Conservation (phyloP, 2,888 invertebrate genomes). For the Lycaena phlaeas region DNA sequence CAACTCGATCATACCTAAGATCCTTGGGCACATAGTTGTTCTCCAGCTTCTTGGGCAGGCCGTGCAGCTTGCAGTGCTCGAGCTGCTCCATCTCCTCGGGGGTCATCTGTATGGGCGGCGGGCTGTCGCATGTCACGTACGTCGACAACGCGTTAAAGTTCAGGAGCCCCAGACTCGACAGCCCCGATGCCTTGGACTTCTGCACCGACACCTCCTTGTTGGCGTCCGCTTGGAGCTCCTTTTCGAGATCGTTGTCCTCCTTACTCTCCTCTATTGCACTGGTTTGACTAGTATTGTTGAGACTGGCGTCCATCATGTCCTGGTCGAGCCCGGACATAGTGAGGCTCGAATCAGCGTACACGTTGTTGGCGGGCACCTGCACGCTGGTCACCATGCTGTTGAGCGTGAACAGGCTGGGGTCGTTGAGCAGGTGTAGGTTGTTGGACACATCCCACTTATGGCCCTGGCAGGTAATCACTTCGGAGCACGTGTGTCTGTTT, state of each 20-base stretch:
- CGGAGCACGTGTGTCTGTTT: slow-evolving; percentile 72
- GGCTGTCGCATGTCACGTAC: slow-evolving; percentile 85
- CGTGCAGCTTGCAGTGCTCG: slow-evolving; percentile 79
- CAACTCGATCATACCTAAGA: slow-evolving; percentile 41
- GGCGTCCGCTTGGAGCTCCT: slow-evolving; percentile 54
- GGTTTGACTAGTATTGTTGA: slow-evolving; percentile 29
- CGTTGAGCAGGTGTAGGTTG: slow-evolving; percentile 71
- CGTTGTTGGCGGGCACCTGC: slow-evolving; percentile 47
- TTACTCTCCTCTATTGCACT: slow-evolving; percentile 37
- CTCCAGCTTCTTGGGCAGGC: slow-evolving; percentile 79
- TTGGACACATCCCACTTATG: slow-evolving; percentile 79
- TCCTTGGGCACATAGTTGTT: slow-evolving; percentile 80
- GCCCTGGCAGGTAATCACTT: slow-evolving; percentile 75
- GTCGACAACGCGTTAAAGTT: slow-evolving; percentile 72
- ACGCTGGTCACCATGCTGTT: slow-evolving; percentile 66
- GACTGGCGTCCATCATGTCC: slow-evolving; percentile 49
- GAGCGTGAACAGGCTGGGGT: slow-evolving; percentile 60
- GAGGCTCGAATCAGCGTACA: slow-evolving; percentile 69
- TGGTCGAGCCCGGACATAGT: slow-evolving; percentile 75
- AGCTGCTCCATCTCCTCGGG: slow-evolving; percentile 82
- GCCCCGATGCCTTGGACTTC: slow-evolving; percentile 47
- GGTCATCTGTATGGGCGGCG: slow-evolving; percentile 85
- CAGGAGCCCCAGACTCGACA: slow-evolving; percentile 46
- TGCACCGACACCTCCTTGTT: slow-evolving; percentile 41
- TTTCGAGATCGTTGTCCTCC: slow-evolving; percentile 63